These are phyloP conservation scores for Lepus timidus DNA, from an alignment of 2,113 vertebrate species.

Conservation along the genomic window DNA sequence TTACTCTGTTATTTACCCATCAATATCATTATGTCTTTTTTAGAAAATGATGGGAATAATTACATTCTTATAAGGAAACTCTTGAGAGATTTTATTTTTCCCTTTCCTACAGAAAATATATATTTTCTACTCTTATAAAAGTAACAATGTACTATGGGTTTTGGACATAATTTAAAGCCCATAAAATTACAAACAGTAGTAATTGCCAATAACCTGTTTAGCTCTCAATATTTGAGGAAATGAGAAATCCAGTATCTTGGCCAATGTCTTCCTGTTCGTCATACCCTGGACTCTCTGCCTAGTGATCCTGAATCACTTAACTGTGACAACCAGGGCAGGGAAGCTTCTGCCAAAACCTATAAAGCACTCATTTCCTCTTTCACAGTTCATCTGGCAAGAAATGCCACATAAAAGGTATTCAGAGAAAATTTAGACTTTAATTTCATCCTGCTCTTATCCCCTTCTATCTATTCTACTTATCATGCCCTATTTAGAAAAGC, in stretches of 20 bases:
- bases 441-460: background rate
- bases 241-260: background rate
- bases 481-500: background rate
- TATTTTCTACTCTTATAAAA: background rate
- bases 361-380: background rate
- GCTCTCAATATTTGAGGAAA: too few species aligned
- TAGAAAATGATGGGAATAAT: background rate
- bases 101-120: background rate
- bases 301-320: background rate
- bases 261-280: background rate
- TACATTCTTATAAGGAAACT: background rate
- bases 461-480: background rate
- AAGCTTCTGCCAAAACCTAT: background rate
- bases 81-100: background rate
- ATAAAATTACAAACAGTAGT: background rate
- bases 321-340: accelerated
- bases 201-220: background rate
- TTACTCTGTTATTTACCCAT: background rate
- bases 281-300: background rate
- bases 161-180: background rate
- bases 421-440: background rate
- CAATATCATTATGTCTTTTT: background rate
- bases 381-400: background rate
- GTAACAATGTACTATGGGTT: background rate
- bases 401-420: background rate